Conservation (phyloP, 2,113 vertebrate species). For the Lycocorax pyrrhopterus region DNA sequence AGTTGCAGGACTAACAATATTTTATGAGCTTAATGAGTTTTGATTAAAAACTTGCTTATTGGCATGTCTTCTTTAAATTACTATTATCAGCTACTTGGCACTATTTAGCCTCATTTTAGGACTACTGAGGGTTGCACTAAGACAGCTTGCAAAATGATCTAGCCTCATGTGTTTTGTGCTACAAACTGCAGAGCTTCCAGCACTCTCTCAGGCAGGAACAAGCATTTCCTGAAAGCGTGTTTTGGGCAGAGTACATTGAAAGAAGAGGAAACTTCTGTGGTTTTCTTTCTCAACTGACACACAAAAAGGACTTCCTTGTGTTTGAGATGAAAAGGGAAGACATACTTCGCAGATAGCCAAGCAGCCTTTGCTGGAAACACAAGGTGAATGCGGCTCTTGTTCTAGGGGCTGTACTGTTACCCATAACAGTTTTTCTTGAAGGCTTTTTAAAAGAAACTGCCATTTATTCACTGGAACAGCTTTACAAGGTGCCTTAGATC, state of each 20-base stretch:
- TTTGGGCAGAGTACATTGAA: neutral
- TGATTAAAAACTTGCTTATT: neutral
- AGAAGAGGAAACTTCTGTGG: constrained; percentile 28
- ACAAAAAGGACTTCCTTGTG: constrained; percentile 1
- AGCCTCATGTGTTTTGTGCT: neutral
- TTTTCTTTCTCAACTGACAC: constrained; percentile 34
- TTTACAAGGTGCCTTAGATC: accelerated
- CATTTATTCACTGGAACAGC: neutral
- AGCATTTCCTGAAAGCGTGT: neutral
- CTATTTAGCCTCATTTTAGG: neutral
- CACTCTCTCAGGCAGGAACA: neutral
- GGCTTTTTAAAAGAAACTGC: neutral
- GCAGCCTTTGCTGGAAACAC: neutral
- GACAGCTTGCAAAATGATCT: neutral
- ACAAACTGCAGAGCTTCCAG: neutral
- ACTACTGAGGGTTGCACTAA: neutral
- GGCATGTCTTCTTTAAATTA: neutral
- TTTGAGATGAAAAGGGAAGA: constrained; percentile 2
- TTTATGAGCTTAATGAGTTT: neutral
- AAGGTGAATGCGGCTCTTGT: constrained; percentile 2
- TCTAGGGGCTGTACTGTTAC: neutral
- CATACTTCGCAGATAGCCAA: neutral
- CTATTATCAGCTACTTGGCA: neutral
- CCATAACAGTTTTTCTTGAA: neutral
- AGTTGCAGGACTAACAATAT: neutral